Conservation (phyloP, 1,140 invertebrate genomes). For the Saccostrea cuccullata region DNA sequence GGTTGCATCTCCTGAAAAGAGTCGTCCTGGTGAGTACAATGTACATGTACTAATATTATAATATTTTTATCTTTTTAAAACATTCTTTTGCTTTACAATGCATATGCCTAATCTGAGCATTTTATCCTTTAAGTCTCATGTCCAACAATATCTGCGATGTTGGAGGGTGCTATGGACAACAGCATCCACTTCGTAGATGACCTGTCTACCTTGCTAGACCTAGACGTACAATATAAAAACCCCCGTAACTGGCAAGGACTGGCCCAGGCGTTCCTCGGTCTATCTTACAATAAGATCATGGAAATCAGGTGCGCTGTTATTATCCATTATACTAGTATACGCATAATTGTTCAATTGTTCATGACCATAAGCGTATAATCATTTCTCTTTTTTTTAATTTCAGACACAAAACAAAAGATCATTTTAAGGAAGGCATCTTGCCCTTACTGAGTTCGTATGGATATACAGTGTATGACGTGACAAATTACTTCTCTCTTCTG, state of each 20-base stretch:
- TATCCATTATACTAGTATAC: background rate
- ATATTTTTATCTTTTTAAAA: background rate
- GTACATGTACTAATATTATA: background rate
- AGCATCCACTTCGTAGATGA: background rate
- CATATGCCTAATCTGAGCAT: background rate
- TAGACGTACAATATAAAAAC: background rate
- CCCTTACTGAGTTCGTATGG: constrained; percentile 11
- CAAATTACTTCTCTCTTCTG: background rate
- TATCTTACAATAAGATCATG: constrained; percentile 14
- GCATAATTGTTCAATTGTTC: too few species aligned
- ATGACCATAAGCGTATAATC: background rate
- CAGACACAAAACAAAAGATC: constrained; percentile 22
- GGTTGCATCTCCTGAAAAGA: background rate
- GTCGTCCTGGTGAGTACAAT: background rate
- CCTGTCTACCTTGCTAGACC: constrained; percentile 9
- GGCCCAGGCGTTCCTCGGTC: background rate
- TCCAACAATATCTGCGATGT: background rate
- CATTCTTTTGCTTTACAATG: background rate
- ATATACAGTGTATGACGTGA: background rate
- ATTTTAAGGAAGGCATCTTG: constrained; percentile 3
- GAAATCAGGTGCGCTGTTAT: background rate
- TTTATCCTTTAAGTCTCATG: background rate
- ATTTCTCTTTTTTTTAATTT: background rate
- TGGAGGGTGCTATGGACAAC: background rate
- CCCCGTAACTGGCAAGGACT: constrained; percentile 10